A percentile compares a stretch with the other conserved stretches of the same genome.
Evolutionary conservation across 2,113 vertebrate genomes (phyloP).

Genomic region (Nothobranchius furzeri): DNA sequence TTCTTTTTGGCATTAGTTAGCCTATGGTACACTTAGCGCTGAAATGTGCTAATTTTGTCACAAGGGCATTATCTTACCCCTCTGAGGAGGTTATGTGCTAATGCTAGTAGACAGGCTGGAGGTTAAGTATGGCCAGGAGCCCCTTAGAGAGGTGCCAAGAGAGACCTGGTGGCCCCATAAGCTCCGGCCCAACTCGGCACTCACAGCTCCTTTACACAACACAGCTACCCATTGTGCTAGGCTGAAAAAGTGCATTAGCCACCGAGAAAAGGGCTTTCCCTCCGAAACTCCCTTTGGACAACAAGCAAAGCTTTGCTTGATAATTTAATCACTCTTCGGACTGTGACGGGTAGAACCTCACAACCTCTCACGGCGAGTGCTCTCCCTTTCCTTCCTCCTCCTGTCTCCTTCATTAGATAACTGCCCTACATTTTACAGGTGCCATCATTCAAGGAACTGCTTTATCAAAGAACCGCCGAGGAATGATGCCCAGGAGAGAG

Average conservation of each 20-base stretch:
- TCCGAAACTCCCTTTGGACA: conserved; percentile 60
- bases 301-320: conserved; percentile 73
- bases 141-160: conserved; percentile 65
- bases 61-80: conserved; percentile 45
- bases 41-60: conserved; percentile 47
- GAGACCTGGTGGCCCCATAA: conserved; percentile 74
- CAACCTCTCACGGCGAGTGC: conserved; percentile 4
- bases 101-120: conserved; percentile 64
- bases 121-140: conserved; percentile 72
- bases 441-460: conserved; percentile 48
- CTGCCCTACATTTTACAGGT: conserved; percentile 67
- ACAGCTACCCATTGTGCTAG: conserved; percentile 70
- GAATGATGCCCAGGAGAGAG: conserved; percentile 64
- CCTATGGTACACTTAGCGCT: conserved; percentile 7
- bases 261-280: conserved; percentile 69
- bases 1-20: conserved; percentile 17
- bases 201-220: conserved; percentile 65
- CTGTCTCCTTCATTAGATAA: conserved; percentile 70
- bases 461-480: conserved; percentile 74
- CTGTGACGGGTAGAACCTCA: conserved; percentile 36
- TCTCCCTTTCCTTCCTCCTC: conserved; percentile 28
- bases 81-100: conserved; percentile 52
- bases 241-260: conserved; percentile 74
- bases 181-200: conserved; percentile 58
- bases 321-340: conserved; percentile 73